These are phyloP conservation scores for Gonocerus acuteangulatus DNA, from an alignment of 2,888 invertebrate genomes.

Conservation along the genomic window DNA sequence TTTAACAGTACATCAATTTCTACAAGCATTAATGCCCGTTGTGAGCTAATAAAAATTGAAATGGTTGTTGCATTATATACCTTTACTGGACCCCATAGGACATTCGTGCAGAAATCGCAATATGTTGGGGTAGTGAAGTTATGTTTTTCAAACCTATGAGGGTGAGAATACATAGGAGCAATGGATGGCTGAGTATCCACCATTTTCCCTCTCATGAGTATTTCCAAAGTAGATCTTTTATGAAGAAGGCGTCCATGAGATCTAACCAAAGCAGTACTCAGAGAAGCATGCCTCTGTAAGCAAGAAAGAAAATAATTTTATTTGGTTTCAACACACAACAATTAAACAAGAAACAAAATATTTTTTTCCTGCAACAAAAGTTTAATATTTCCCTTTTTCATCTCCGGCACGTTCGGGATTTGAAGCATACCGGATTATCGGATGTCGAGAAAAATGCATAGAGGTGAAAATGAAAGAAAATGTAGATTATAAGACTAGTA, in stretches of 20 bases:
- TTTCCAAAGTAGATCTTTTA: slow-evolving; percentile 81
- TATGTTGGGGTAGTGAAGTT: slow-evolving; percentile 78
- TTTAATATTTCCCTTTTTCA: too few relatives aligned
- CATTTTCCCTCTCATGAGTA: slow-evolving; percentile 75
- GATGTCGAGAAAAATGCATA: too few relatives aligned
- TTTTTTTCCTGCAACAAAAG: too few relatives aligned
- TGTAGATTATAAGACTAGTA: too few relatives aligned
- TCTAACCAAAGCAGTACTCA: slow-evolving; percentile 77
- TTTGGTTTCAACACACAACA: neutral
- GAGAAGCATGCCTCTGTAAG: slow-evolving; percentile 68
- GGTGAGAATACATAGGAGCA: slow-evolving; percentile 59
- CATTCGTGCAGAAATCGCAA: slow-evolving; percentile 82
- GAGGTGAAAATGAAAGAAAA: too few relatives aligned
- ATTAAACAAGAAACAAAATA: too few relatives aligned
- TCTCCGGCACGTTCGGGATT: too few relatives aligned
- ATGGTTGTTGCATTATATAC: too few relatives aligned
- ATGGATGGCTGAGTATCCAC: slow-evolving; percentile 41
- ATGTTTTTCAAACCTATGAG: slow-evolving; percentile 73
- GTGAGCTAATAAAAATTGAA: too few relatives aligned
- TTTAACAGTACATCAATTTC: too few relatives aligned
- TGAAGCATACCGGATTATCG: too few relatives aligned
- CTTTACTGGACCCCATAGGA: slow-evolving; percentile 87
- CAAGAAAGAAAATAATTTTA: slow-evolving; percentile 15
- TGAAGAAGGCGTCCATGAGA: slow-evolving; percentile 78
- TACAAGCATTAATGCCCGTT: too few relatives aligned